phyloP scores from a whole-genome alignment of 2,113 vertebrate species.

The Hemiscyllium ocellatum region DNA sequence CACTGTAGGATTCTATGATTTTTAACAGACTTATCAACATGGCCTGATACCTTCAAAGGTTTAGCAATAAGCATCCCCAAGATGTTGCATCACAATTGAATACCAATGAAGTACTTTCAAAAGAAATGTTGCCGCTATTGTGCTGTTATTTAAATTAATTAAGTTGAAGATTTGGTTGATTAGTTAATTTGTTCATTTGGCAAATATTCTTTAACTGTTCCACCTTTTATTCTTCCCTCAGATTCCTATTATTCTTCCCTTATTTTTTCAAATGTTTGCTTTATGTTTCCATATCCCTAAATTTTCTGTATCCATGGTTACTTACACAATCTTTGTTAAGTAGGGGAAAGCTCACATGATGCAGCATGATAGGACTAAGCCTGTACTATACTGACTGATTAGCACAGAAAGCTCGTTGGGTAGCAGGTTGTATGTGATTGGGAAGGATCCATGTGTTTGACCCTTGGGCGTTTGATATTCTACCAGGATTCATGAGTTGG shows the following conservation, averaged over 20 bases:
- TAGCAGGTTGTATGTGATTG: constrained; percentile 7
- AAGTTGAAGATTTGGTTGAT: background rate
- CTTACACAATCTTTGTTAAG: background rate
- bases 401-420: background rate
- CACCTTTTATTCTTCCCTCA: background rate
- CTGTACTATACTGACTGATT: background rate
- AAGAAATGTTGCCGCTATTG: background rate
- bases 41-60: background rate
- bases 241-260: background rate
- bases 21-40: background rate
- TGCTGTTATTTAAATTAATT: background rate
- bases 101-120: background rate
- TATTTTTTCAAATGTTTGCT: background rate
- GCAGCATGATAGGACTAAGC: background rate
- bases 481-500: constrained; percentile 16
- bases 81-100: background rate
- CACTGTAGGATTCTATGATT: background rate
- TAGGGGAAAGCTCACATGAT: background rate
- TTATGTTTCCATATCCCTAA: background rate
- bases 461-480: background rate
- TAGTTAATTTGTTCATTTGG: background rate
- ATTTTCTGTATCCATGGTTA: constrained; percentile 21
- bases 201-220: background rate
- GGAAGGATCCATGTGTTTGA: constrained; percentile 27
- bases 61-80: background rate